Conservation (phyloP, 1,140 invertebrate species). For the Trichonephila inaurata region DNA sequence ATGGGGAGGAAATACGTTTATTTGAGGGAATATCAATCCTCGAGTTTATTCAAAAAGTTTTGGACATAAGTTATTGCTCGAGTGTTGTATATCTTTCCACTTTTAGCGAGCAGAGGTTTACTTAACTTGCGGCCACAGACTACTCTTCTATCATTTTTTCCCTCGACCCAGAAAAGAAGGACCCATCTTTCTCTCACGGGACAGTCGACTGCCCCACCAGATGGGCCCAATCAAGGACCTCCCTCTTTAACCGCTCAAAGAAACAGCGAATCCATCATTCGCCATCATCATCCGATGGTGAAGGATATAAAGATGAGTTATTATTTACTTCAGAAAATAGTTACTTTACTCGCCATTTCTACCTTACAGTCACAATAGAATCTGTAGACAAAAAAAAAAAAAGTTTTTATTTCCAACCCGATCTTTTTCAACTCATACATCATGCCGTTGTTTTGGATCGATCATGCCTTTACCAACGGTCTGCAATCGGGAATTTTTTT, state of each 20-base stretch:
- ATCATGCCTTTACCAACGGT: not conserved
- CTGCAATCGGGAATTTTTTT: slow-evolving; percentile 31
- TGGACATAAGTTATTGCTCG: no score
- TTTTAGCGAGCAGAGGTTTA: not conserved
- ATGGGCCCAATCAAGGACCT: not conserved
- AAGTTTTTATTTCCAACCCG: slow-evolving; percentile 19
- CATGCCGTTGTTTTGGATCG: slow-evolving; percentile 44
- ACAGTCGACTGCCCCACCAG: not conserved
- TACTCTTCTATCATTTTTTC: not conserved
- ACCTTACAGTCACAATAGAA: not conserved
- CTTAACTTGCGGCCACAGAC: not conserved
- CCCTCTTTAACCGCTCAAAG: slow-evolving; percentile 12
- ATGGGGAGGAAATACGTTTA: no score
- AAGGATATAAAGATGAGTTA: slow-evolving; percentile 36
- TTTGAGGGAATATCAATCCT: no score
- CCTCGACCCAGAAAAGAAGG: not conserved
- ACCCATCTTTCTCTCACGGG: not conserved
- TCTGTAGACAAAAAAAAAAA: not conserved
- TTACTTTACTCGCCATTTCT: slow-evolving; percentile 11
- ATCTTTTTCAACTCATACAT: slow-evolving; percentile 45
- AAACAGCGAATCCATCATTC: not conserved
- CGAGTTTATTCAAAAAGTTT: no score
- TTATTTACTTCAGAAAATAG: slow-evolving; percentile 18
- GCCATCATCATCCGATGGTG: slow-evolving; percentile 9
- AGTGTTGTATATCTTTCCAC: not conserved